Base-by-base conservation (phyloP, 2,888 invertebrate genomes). In the Encarsia formosa region DNA sequence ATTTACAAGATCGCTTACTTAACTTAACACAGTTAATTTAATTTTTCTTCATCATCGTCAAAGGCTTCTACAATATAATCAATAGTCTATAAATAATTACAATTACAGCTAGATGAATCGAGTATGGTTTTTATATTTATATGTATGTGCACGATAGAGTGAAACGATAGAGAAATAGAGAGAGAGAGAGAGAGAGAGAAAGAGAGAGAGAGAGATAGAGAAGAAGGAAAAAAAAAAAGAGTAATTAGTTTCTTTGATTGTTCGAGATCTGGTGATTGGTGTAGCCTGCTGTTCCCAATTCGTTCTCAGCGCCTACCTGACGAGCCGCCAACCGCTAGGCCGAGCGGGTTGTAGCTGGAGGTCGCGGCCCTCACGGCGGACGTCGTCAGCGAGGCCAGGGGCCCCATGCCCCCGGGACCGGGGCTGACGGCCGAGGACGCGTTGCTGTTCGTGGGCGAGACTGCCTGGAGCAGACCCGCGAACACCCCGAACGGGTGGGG, bases 331-430 rank as follows among this genome's bases (percentile, higher is more conserved):
- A 87, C 85, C 71, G 90, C 88, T 70, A 91, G 82, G 76, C 90
- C 87, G 73, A 91, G 82, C 65, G 91, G 90, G 81, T 90, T 90
- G 81, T 90, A 91, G 65, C 89, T 87, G 60, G 91, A 73, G 40
- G 73, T 70, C 48, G 73, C 73, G 56, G 73, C 72, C 44, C 73
- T 63, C 35, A 73, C 73, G 54, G 73, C 73, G 46, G 73, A 72
- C 22, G 70, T 69, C 34, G 73, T 73, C 56, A 74, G 62, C 45
- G 74, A 74, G 46, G 74, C 74, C 46, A 74, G 62, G 19, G 73
- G 70, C 52, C 73, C 72, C 49, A 65, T 66, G 43, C 73, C 73
- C 45, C 73, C 73, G 43, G 74, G 77, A 23, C 64, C 65, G 73
- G 78, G 75, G 70, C 73, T 75, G 73, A 77, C 76, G 65, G 77